Base-by-base conservation (phyloP, 2,113 vertebrate genomes). In the Gambusia holbrooki region DNA sequence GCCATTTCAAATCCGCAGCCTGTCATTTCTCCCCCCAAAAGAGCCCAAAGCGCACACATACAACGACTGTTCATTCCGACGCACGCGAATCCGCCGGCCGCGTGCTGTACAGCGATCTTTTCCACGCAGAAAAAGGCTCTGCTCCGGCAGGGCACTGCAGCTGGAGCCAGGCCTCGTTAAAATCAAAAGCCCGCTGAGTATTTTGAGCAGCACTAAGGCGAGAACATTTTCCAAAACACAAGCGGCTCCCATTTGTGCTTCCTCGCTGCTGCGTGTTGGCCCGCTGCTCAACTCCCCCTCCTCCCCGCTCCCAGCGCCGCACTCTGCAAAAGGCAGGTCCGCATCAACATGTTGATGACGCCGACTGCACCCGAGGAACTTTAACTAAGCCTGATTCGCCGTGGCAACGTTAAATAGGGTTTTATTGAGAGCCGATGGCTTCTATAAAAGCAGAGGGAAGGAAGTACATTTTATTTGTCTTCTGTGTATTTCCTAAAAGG, bases 151-250 rank as follows among this genome's bases (percentile, higher is more conserved):
- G 68, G 65, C 76, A 35, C 35, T 74, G 84, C 74, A 92, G 86
- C 81, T 69, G 87, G 87, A 80, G 71, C 78, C 60, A 62, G 86
- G 74, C 71, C 82, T 92, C 85, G 91, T 92, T 94, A 90, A 90
- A 89, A 84, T 87, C 85, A 90, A 91, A 92, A 91, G 88, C 84
- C 88, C 82, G 84, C 86, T 86, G 89, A 91, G 90, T 85, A 86
- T 87, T 89, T 90, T 90, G 89, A 90, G 89, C 87, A 85, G 85
- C 79, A 85, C 90, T 92, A 89, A 83, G 83, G 82, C 77, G 81
- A 87, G 79, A 81, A 71, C 79, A 85, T 78, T 81, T 79, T 81
- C 80, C 73, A 80, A 89, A 89, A 92, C 73, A 84, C 88, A 88
- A 73, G 69, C 64, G 76, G 77, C 79, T 77, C 85, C 83, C 73